These are phyloP conservation scores for Montifringilla adamsi DNA, from an alignment of 2,113 vertebrate genomes.

Conservation along the genomic window DNA sequence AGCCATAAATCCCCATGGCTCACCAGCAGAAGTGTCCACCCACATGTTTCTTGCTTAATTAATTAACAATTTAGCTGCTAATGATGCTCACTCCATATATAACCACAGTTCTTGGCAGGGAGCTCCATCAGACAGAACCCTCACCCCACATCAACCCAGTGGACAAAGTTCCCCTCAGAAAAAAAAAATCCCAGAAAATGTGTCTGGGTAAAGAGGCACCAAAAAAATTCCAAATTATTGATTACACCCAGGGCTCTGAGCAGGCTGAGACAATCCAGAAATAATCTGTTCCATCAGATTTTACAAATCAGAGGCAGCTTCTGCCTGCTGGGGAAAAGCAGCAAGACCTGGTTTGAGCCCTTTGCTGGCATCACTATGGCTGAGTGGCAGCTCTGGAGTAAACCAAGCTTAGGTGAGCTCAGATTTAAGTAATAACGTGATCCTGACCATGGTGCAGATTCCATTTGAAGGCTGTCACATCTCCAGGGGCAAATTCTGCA, in stretches of 20 bases:
- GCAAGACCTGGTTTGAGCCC: accelerated
- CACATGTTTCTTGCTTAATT: background rate
- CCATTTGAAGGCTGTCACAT: background rate
- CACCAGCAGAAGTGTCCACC: background rate
- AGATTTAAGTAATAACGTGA: background rate
- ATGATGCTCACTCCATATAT: background rate
- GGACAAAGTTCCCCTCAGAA: background rate
- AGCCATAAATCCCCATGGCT: background rate
- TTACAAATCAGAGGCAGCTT: background rate
- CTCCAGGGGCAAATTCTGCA: background rate
- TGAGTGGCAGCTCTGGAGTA: background rate
- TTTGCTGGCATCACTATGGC: background rate
- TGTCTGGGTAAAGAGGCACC: too few species aligned
- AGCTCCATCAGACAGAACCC: background rate
- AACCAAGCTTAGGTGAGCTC: accelerated
- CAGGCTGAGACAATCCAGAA: background rate
- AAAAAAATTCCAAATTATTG: background rate
- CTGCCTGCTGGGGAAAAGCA: background rate
- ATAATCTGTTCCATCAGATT: background rate
- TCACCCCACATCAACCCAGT: too few species aligned
- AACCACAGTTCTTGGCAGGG: accelerated
- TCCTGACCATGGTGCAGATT: background rate
- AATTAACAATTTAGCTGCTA: background rate
- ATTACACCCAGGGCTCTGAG: background rate
- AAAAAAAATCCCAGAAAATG: background rate